Percentiles rank a stretch among this genome's conserved stretches.
phyloP scores from a whole-genome alignment of 2,797 vertebrate genomes.

The Pseudochaenichthys georgianus region DNA sequence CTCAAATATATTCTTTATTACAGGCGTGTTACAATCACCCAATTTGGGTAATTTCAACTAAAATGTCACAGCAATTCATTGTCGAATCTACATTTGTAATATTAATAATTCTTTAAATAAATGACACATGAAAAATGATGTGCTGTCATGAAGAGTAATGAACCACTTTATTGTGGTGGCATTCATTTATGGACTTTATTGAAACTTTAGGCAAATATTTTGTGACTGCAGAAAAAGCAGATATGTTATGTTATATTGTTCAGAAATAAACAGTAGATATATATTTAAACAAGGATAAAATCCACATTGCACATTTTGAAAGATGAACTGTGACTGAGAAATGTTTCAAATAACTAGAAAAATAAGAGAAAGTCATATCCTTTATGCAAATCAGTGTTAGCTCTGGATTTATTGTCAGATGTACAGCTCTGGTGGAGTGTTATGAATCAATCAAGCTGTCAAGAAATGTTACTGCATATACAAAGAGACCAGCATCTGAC shows the following conservation, averaged over 20 bases:
- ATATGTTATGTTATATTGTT: not conserved
- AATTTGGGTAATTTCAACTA: constrained; percentile 35
- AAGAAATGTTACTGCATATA: constrained; percentile 32
- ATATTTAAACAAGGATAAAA: not conserved
- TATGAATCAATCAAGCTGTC: constrained; percentile 63
- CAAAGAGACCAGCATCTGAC: constrained; percentile 37
- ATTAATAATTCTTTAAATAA: not conserved
- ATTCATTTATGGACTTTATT: not conserved
- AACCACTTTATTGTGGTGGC: not conserved
- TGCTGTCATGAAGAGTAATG: constrained; percentile 14
- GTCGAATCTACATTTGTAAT: not conserved
- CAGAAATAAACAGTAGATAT: not conserved
- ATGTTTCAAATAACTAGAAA: constrained; percentile 9
- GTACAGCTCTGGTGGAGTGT: constrained; percentile 13
- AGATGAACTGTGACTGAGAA: constrained; percentile 1
- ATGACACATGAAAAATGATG: not conserved
- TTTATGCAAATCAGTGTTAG: constrained; percentile 47
- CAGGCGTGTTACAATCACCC: constrained; percentile 4
- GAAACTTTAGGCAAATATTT: not conserved
- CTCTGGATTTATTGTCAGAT: constrained; percentile 43
- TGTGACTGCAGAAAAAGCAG: not conserved
- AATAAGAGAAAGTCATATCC: constrained; percentile 30
- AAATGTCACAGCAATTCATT: constrained; percentile 10
- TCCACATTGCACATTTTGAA: constrained; percentile 13
- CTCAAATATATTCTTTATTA: constrained; percentile 13